Conservation (phyloP, 2,888 invertebrate genomes). For the Barypeithes pellucidus region DNA sequence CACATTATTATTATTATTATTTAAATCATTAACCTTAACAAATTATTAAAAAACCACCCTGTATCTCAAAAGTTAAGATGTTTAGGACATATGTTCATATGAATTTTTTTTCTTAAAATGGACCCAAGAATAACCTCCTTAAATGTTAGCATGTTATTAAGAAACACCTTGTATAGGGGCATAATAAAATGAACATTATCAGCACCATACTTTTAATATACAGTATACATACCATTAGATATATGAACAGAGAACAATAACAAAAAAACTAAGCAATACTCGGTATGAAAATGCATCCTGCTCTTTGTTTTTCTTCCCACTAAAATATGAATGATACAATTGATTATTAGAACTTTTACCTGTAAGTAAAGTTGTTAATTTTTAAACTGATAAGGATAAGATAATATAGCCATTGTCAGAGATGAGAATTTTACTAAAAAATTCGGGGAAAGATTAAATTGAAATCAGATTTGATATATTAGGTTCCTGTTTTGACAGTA, state of each 20-base stretch:
- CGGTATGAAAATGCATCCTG: background rate
- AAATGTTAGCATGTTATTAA: too few relatives aligned
- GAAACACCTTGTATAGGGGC: too few relatives aligned
- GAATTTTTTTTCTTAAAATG: too few relatives aligned
- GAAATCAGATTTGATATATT: conserved; percentile 13
- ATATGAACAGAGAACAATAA: background rate
- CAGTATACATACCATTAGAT: conserved; percentile 19
- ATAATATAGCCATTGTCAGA: background rate
- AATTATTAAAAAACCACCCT: too few relatives aligned
- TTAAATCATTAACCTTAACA: too few relatives aligned
- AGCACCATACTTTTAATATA: too few relatives aligned
- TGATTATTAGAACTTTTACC: conserved; percentile 4
- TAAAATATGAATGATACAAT: background rate
- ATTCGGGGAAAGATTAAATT: conserved; percentile 1
- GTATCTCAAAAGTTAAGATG: too few relatives aligned
- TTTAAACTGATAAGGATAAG: conserved; percentile 5
- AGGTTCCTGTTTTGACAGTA: conserved; percentile 4
- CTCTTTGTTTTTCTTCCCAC: background rate
- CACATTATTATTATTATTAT: too few relatives aligned
- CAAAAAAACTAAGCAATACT: background rate
- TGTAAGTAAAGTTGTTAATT: conserved; percentile 1
- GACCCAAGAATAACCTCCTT: too few relatives aligned
- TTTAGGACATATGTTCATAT: too few relatives aligned
- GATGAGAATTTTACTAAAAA: background rate
- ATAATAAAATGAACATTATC: too few relatives aligned